Percentiles rank a stretch among this genome's conserved stretches.
Conservation (phyloP, 2,888 invertebrate genomes). For the Dimorphilus gyrociliatus region DNA sequence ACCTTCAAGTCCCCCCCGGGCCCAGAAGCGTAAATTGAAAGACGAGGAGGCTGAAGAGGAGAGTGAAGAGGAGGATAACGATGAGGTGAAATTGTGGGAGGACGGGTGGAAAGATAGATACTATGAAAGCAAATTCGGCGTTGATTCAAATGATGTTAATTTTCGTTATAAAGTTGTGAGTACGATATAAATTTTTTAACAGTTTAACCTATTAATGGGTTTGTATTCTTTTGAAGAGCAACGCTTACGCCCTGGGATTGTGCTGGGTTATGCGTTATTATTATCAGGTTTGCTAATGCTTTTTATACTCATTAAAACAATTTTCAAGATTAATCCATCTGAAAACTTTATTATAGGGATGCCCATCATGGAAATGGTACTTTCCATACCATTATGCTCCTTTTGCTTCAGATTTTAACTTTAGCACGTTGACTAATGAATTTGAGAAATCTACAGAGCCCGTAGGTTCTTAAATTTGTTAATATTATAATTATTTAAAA, state of each 20-base stretch:
- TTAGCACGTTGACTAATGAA: slow-evolving; percentile 58
- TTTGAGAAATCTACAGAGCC: slow-evolving; percentile 78
- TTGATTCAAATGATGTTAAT: slow-evolving; percentile 41
- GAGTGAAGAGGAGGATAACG: slow-evolving; percentile 62
- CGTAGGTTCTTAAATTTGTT: no score
- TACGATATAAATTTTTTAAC: slow-evolving; percentile 4
- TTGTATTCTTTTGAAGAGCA: no score
- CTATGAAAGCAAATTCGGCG: slow-evolving; percentile 52
- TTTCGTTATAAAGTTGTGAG: slow-evolving; percentile 65
- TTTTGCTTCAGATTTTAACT: slow-evolving; percentile 95
- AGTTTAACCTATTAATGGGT: background rate
- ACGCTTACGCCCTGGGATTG: slow-evolving; percentile 83
- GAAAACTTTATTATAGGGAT: slow-evolving; percentile 50
- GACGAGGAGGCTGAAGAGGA: slow-evolving; percentile 56
- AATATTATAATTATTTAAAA: no score
- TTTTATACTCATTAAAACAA: background rate
- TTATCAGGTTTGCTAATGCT: slow-evolving; percentile 53
- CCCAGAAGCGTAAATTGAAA: slow-evolving; percentile 21
- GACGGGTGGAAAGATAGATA: slow-evolving; percentile 95
- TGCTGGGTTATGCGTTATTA: slow-evolving; percentile 98
- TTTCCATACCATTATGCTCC: slow-evolving; percentile 99
- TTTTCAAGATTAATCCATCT: background rate
- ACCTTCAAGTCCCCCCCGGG: no score
- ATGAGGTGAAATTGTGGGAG: slow-evolving; percentile 49
- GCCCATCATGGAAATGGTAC: slow-evolving; percentile 99